These are phyloP conservation scores for Smutsia temminckii DNA, from an alignment of 2,797 vertebrate genomes.

Conservation along the genomic window DNA sequence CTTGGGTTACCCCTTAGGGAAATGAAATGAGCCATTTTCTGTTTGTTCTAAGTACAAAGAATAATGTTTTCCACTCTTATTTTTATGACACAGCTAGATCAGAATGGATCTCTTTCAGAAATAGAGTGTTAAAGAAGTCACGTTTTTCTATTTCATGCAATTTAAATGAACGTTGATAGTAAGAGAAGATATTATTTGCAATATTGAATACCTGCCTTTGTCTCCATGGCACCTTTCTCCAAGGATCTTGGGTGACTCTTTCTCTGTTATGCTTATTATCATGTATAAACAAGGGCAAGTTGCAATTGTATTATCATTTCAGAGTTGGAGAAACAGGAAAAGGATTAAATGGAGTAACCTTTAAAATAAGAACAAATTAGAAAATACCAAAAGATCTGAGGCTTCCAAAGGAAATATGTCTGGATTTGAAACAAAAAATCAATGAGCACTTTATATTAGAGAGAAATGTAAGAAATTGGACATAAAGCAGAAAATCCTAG, in stretches of 20 bases:
- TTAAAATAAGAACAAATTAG: constrained; percentile 34
- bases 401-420: background rate
- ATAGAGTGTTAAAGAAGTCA: background rate
- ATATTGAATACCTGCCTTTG: background rate
- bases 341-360: background rate
- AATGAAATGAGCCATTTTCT: background rate
- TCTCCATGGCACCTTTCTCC: background rate
- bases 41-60: background rate
- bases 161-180: constrained; percentile 10
- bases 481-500: too few relatives aligned
- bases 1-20: background rate
- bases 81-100: background rate
- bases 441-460: background rate
- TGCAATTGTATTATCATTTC: background rate
- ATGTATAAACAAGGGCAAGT: background rate
- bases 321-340: background rate
- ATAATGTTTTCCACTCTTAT: background rate
- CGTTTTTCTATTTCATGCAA: constrained; percentile 23
- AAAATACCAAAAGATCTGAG: background rate
- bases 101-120: background rate
- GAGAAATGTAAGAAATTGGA: background rate
- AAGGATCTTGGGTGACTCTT: background rate
- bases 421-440: background rate
- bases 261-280: background rate
- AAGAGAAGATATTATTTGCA: constrained; percentile 9